Evolutionary conservation across 2,888 invertebrate species (phyloP).

Genomic region (Ectropis crepuscularia): DNA sequence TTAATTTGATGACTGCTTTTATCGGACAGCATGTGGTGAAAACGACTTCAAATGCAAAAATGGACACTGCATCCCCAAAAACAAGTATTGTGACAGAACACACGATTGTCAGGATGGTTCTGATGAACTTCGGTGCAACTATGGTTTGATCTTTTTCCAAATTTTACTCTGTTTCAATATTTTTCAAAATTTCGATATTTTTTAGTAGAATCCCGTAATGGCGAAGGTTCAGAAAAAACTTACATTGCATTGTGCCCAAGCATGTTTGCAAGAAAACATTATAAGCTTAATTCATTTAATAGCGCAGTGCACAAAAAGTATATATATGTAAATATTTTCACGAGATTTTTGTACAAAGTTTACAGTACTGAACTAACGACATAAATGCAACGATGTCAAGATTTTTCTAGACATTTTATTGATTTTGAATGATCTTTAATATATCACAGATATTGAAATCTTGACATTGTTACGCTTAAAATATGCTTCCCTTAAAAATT

Average conservation of each 20-base stretch:
- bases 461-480: slow-evolving; percentile 13
- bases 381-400: slow-evolving; percentile 15
- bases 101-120: slow-evolving; percentile 85
- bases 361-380: slow-evolving; percentile 29
- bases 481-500: slow-evolving; percentile 4
- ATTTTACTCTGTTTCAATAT: slow-evolving; percentile 23
- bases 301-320: slow-evolving; percentile 12
- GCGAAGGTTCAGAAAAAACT: slow-evolving; percentile 17
- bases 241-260: neutral
- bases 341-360: slow-evolving; percentile 21
- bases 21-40: slow-evolving; percentile 82
- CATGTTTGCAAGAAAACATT: slow-evolving; percentile 1
- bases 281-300: neutral
- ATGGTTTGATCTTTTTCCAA: slow-evolving; percentile 74
- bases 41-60: slow-evolving; percentile 87
- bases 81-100: slow-evolving; percentile 83
- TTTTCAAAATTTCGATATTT: slow-evolving; percentile 19
- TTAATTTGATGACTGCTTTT: slow-evolving; percentile 63
- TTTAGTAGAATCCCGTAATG: slow-evolving; percentile 3
- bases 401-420: neutral
- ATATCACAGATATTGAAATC: slow-evolving; percentile 10
- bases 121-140: slow-evolving; percentile 83
- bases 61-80: slow-evolving; percentile 86
- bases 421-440: no score
- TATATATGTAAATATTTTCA: neutral